phyloP scores from a whole-genome alignment of 2,888 invertebrate genomes.

The Bimastos eiseni region DNA sequence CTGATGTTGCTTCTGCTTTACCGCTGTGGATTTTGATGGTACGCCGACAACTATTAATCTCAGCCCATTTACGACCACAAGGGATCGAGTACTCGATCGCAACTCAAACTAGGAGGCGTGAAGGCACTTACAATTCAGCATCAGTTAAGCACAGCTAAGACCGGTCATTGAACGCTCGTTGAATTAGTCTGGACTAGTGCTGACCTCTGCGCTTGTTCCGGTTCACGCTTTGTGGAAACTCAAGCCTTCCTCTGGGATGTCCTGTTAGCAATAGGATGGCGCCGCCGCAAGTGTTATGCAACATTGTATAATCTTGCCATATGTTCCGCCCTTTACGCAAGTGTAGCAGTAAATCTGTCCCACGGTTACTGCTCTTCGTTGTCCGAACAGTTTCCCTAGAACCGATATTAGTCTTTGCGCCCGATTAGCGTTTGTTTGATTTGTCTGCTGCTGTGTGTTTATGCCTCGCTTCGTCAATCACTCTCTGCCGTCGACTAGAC shows the following conservation, averaged over 20 bases:
- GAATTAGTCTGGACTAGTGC: not conserved
- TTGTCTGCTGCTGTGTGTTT: not conserved
- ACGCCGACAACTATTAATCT: not conserved
- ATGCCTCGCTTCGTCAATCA: not conserved
- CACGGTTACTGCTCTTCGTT: not conserved
- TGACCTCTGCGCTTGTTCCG: not conserved
- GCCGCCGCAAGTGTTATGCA: not conserved
- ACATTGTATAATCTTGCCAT: not conserved
- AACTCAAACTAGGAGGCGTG: not conserved
- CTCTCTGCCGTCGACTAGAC: not conserved
- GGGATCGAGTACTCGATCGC: not conserved
- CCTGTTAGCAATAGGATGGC: not conserved
- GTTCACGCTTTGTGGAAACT: not conserved
- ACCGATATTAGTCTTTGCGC: not conserved
- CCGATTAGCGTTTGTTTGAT: not conserved
- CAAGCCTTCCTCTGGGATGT: not conserved
- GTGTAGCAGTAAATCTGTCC: not conserved
- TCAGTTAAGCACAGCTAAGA: not conserved
- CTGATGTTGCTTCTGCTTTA: not conserved
- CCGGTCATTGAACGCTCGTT: not conserved
- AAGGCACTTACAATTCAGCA: not conserved
- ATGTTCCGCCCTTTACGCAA: not conserved
- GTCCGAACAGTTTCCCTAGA: not conserved
- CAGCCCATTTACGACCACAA: not conserved
- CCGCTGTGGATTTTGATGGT: not conserved